Percentiles rank a stretch among this genome's conserved stretches.
Conservation (phyloP, 2,888 invertebrate species). For the Tillus elongatus region DNA sequence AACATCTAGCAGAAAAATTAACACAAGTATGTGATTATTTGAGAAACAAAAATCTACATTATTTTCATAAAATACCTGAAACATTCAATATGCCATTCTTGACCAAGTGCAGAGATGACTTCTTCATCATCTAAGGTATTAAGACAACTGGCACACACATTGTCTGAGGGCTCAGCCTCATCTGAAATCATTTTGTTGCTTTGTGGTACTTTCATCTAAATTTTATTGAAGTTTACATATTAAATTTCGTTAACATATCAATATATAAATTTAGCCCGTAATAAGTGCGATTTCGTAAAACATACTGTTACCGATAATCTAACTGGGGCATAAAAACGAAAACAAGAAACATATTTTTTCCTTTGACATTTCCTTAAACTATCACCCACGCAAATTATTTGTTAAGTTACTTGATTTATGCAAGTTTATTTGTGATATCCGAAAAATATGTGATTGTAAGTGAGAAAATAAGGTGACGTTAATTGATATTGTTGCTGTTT, state of each 20-base stretch:
- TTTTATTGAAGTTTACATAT: too few relatives aligned
- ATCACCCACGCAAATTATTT: constrained; percentile 28
- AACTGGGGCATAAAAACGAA: neutral
- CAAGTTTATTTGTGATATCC: too few relatives aligned
- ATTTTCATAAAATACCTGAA: too few relatives aligned
- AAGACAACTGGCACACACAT: constrained; percentile 62
- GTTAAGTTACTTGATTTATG: too few relatives aligned
- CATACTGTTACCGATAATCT: neutral
- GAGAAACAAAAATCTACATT: too few relatives aligned
- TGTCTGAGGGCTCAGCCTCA: constrained; percentile 24
- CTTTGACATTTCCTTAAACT: constrained; percentile 22
- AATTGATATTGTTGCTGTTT: constrained; percentile 11
- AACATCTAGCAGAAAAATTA: constrained; percentile 68
- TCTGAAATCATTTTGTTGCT: too few relatives aligned
- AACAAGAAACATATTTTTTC: constrained; percentile 20
- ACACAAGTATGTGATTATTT: too few relatives aligned
- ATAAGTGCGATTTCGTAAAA: neutral
- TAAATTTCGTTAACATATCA: too few relatives aligned
- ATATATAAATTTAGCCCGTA: too few relatives aligned
- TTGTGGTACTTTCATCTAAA: too few relatives aligned
- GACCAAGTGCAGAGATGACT: constrained; percentile 69
- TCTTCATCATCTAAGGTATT: constrained; percentile 68
- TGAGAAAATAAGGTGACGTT: neutral
- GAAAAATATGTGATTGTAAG: too few relatives aligned
- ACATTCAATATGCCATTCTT: constrained; percentile 85